These are phyloP conservation scores for Ophioderma brevispina DNA, from an alignment of 35 echinoderm and acorn worm genomes.

Conservation along the genomic window DNA sequence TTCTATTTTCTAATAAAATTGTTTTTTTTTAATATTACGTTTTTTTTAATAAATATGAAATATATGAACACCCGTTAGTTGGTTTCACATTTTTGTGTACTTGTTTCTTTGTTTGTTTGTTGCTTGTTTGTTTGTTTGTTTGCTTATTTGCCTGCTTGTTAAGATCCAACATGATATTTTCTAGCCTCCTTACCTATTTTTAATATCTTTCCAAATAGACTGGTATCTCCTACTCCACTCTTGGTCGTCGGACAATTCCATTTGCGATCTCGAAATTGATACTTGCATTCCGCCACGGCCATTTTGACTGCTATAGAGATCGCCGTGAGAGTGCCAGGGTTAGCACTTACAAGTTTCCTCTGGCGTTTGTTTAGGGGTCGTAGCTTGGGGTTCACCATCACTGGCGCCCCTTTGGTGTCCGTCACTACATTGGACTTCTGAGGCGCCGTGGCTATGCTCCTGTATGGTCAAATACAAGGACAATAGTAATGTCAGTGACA, in stretches of 20 bases:
- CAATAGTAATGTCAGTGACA: too few species aligned
- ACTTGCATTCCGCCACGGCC: slow-evolving; percentile 80
- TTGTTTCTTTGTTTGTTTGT: too few species aligned
- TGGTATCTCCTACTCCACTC: slow-evolving; percentile 65
- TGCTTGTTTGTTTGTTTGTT: too few species aligned
- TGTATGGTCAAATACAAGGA: slow-evolving; percentile 21
- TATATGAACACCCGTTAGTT: too few species aligned
- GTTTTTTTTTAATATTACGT: too few species aligned
- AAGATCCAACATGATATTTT: too few species aligned
- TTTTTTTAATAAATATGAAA: too few species aligned
- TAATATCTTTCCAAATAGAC: slow-evolving; percentile 92
- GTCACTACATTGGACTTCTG: slow-evolving; percentile 78
- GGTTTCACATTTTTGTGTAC: too few species aligned
- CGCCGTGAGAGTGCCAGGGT: slow-evolving; percentile 66
- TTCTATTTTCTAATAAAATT: too few species aligned
- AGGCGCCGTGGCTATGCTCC: slow-evolving; percentile 74
- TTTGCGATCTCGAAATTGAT: slow-evolving; percentile 72
- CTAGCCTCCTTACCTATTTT: slow-evolving; percentile 82
- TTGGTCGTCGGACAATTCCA: slow-evolving; percentile 91
- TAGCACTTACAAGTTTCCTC: slow-evolving; percentile 60
- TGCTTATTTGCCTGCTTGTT: too few species aligned
- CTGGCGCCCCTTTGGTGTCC: slow-evolving; percentile 45
- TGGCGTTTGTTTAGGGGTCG: slow-evolving; percentile 80
- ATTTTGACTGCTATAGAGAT: slow-evolving; percentile 72
- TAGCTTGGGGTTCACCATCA: slow-evolving; percentile 34